Evolutionary conservation across 2,113 vertebrate genomes (phyloP), one percentile per base, ranked within the genome.

Genomic region (Rallus limicola): DNA sequence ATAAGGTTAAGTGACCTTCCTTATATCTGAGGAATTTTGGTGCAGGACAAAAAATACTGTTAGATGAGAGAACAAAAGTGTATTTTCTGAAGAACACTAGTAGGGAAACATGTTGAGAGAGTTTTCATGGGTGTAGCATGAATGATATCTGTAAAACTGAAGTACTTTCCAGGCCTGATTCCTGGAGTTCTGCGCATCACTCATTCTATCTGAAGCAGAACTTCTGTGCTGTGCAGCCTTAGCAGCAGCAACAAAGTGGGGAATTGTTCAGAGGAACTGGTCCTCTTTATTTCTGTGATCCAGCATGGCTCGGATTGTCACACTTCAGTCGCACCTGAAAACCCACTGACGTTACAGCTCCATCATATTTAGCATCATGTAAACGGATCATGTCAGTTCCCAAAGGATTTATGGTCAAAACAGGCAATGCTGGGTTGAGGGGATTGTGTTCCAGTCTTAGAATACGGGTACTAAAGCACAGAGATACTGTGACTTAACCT

Each of bases 401-500:
- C 14, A 28, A 25, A 74, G 50, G 33, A 10, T 46, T 19, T 63
- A 55, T 63, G 38, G 40, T 60, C 48, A 33, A n/a, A 79, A 40
- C 58, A 21, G 62, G 20, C 28, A 63, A 4, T 5, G 2, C 10
- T 70, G 40, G 21, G 11, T 59, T 67, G 40, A 33, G 36, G 16
- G n/a, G 40, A 5, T 31, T 44, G 19, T 42, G 5, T 48, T 80
- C 11, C 11, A 85, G 29, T n/a, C 53, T 9, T 40, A 5, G 21
- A 12, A 28, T 33, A 4, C 16, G 21, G 13, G 2, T 53, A 3
- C 38, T 48, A 24, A 14, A 31, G 33, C 31, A 52, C n/a, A 50
- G 71, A n/a, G 24, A 24, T 46, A 46, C 3, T 11, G 50, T 0
- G 0, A 42, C 17, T 36, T 64, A 46, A 16, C 10, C 25, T 8